Evolutionary conservation across 2,888 invertebrate genomes (phyloP), one percentile per base, ranked within the genome.

Genomic region (Dascillus cervinus): DNA sequence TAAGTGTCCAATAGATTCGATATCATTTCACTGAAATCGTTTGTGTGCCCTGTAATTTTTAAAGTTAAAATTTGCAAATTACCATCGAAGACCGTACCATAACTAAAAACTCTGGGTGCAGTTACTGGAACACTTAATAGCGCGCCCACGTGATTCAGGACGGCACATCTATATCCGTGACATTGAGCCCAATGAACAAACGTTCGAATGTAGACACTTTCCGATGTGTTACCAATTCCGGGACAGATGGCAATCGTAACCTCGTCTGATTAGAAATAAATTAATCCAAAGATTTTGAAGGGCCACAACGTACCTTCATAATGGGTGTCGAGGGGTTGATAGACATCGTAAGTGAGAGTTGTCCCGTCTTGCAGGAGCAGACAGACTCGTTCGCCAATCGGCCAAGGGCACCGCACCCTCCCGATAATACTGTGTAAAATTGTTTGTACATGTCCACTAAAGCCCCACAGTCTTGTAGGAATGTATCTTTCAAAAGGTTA

Each of bases 371-470:
- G 66, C 46, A 92, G 68, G 21, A 72, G 69, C 13, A 90, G 67
- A 46, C 79, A 82, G 30, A 88, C 78, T 30, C 91, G 73, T 50
- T 84, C 82, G 13, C 92, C 90, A 49, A 84, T 79, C 1, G 89
- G 87, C 80, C 87, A 85, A 29, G 90, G 90, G 54, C 91, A 88
- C 41, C 83, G 78, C 12, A 91, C 83, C 32, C 92, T 76, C 12
- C 88, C 87, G 39, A 88, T 82, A 44, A 87, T 73, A 53, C 90
- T 92, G 66, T 94, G 94, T 29, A 92, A 69, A 37, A 92, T 83
- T 1, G 94, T 94, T 64, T 95, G 94, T 11, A 94, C 79, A 64
- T 95, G 94, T 6, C 94, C 94, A 64, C 90, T 92, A 64, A 89
- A 90, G 34, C 95, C 95, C 94, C 94, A 95, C 47, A 94, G 64